These are phyloP conservation scores for Notiomystis cincta DNA, from an alignment of 2,113 vertebrate genomes.

Conservation along the genomic window DNA sequence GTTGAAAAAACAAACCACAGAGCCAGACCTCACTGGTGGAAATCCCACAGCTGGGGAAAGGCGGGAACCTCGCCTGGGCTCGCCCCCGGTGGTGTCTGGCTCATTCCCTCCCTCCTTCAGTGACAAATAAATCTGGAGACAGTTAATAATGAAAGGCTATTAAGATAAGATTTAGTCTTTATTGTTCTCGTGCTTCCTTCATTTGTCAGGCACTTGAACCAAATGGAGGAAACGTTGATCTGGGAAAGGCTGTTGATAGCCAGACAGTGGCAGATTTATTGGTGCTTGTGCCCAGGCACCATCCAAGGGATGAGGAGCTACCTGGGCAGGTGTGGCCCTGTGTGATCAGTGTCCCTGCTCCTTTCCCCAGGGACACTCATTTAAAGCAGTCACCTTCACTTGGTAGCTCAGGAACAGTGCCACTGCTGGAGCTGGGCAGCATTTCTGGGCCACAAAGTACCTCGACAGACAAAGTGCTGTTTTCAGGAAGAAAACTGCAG, in stretches of 20 bases:
- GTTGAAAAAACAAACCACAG: neutral
- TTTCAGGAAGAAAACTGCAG: neutral
- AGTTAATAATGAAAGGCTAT: slow-evolving; percentile 20
- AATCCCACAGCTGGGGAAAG: neutral
- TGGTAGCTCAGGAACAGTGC: neutral
- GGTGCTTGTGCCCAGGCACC: neutral
- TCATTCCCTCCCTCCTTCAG: neutral
- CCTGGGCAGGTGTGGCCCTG: neutral
- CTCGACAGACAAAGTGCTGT: neutral
- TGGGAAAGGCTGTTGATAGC: neutral
- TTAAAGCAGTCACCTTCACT: neutral
- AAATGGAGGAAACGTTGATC: neutral
- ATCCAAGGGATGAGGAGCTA: neutral
- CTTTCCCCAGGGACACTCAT: neutral
- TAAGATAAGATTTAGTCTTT: slow-evolving; percentile 40
- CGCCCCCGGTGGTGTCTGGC: neutral
- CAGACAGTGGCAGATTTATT: neutral
- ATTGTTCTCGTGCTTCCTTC: neutral
- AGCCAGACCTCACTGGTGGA: neutral
- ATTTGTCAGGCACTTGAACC: neutral
- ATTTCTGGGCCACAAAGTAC: neutral
- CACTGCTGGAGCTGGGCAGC: neutral
- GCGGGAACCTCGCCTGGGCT: neutral
- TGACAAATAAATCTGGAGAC: slow-evolving; percentile 1
- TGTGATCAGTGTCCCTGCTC: neutral